Evolutionary conservation across 1,140 invertebrate genomes (phyloP).

Genomic region (Lasioglossum albipes): DNA sequence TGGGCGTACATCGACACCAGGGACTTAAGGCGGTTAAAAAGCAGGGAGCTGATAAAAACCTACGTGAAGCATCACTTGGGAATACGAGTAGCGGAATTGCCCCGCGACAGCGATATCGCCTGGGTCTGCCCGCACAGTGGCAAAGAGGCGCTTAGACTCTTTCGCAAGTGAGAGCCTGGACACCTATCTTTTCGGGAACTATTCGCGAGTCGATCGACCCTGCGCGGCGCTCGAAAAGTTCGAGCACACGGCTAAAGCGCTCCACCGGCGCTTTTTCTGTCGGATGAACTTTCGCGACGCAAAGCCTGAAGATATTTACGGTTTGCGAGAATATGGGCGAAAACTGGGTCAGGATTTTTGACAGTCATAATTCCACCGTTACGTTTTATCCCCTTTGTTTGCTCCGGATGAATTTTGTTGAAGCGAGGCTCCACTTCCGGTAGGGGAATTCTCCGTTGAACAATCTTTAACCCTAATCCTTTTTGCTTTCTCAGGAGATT

Average conservation of each 20-base stretch:
- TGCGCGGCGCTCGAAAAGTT: no score
- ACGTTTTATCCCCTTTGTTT: neutral
- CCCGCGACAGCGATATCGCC: conserved; percentile 67
- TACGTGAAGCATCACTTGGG: conserved; percentile 70
- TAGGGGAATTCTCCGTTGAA: no score
- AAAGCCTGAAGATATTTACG: no score
- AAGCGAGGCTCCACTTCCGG: no score
- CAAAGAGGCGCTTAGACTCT: conserved; percentile 53
- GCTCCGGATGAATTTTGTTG: neutral
- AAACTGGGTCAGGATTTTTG: conserved; percentile 3
- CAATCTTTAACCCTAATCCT: no score
- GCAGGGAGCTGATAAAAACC: conserved; percentile 26
- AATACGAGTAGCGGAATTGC: conserved; percentile 55
- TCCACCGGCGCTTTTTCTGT: no score
- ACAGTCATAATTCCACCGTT: neutral
- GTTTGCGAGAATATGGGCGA: no score
- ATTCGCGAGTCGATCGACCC: neutral
- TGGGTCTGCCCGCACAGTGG: conserved; percentile 59
- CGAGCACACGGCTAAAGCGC: no score
- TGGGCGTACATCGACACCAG: conserved; percentile 68
- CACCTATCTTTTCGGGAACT: neutral
- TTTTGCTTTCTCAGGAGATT: conserved; percentile 38
- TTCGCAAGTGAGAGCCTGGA: conserved; percentile 44
- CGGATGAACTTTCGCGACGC: no score
- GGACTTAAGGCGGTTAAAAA: conserved; percentile 50